Base-by-base conservation (phyloP, 2,113 vertebrate genomes). In the Crypturellus undulatus region DNA sequence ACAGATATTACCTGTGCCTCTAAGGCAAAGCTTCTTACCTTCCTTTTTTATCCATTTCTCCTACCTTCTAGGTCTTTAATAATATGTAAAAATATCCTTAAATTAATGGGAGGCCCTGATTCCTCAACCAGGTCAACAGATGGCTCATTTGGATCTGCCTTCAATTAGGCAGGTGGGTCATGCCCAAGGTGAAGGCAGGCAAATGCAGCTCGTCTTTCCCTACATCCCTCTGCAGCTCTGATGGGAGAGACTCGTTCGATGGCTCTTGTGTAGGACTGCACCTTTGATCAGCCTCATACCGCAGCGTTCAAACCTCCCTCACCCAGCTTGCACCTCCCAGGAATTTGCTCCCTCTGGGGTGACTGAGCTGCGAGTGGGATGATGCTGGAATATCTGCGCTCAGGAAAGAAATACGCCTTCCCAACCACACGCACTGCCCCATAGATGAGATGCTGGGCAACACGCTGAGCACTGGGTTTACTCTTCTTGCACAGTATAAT, bases 1-100 rank as follows among this genome's bases (percentile, higher is more conserved):
- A 49, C 77, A 79, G 92, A 89, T 94, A 96, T 89, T 87, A 93
- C 97, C 97, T 95, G 91, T 83, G 89, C 94, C 97, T 96, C 82
- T 77, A 59, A 97, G 96, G 97, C 95, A 89, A 86, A 95, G 86
- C 77, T 80, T 90, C 96, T 94, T 78, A 72, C 91, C 6, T 58
- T 75, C 71, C 64, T 52, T 92, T 93, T 94, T 70, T 47, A 52
- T 52, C 65, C 73, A 68, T 34, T 12, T 77, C 84, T 88, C 51
- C 69, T 79, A 75, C 76, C 87, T 89, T 89, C 58, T 69, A 79
- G 60, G 88, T 43, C 90, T 82, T 80, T 71, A 49, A 85, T 96
- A 92, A 96, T 14, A 9, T 95, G 73, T 54, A 76, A 92, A 92
- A 95, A 84, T 86, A 42, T 63, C 81, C 83, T 83, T 47, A 89